These are phyloP conservation scores for Clunio marinus DNA, from an alignment of 2,888 invertebrate species.

Conservation along the genomic window DNA sequence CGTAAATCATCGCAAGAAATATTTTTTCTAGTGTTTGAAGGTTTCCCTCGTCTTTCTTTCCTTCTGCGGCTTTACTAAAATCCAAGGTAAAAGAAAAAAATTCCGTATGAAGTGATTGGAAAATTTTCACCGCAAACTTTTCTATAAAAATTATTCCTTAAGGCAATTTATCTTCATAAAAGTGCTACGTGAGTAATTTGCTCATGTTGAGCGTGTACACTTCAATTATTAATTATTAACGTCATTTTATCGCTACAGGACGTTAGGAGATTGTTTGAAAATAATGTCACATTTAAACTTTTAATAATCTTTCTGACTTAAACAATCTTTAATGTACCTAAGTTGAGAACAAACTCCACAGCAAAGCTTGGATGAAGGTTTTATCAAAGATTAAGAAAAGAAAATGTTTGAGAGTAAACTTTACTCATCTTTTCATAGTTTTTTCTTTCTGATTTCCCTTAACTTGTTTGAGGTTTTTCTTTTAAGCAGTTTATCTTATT, in stretches of 20 bases:
- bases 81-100: no score
- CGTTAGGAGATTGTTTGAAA: no score
- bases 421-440: not conserved
- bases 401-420: not conserved
- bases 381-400: no score
- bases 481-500: constrained; percentile 16
- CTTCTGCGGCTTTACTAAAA: no score
- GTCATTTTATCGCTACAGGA: not conserved
- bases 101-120: no score
- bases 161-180: constrained; percentile 29
- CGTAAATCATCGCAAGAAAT: constrained; percentile 8
- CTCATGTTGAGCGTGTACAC: not conserved
- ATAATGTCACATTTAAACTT: no score
- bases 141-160: constrained; percentile 5
- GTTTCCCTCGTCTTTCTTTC: no score
- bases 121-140: not conserved
- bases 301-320: no score
- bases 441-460: not conserved
- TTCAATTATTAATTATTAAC: constrained; percentile 37
- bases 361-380: no score
- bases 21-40: no score
- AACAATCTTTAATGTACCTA: no score
- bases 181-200: constrained; percentile 38
- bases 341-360: no score
- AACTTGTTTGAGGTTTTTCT: not conserved